Base-by-base conservation (phyloP, 2,113 vertebrate genomes). In the Enhydra lutris region DNA sequence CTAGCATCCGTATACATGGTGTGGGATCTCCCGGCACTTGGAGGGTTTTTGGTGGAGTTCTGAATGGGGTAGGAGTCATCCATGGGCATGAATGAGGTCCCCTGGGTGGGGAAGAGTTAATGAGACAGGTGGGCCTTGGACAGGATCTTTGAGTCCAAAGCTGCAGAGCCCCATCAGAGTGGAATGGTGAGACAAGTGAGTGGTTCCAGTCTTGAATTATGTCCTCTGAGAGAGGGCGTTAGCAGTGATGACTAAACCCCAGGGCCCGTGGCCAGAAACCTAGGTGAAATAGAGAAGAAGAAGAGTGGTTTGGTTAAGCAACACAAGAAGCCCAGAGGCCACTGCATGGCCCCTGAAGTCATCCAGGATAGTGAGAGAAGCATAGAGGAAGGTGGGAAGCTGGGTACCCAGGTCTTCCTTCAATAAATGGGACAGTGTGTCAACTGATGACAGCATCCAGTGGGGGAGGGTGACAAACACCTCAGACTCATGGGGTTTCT, bases 361-460 rank as follows among this genome's bases (percentile, higher is more conserved):
- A 15, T 24, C 21, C 67, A 31, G 42, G 23, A 69, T 29, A 12
- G 15, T 36, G 39, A 76, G 59, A 84, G 45, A 78, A 21, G 21
- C 57, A 29, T 36, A 61, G 47, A 61, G 21, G 24, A 36, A 82
- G 3, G 7, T 34, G 8, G 59, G 36, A 65, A 45, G 26, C 24
- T 87, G n/a, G 21, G 24, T 20, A 5, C 57, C 42, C 52, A 42
- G 29, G 88, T 89, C 88, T 94, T 74, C 74, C 23, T 63, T 50
- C 23, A 36, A 13, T 29, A 29, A n/a, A 31, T 39, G 14, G 7
- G 67, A 17, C 0, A 39, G 0, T 45, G 42, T 34, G 11, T 61
- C 18, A 61, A 50, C 0, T 0, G 6, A 45, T 50, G 14, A 55
- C 36, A 52, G 39, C 4, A 1, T 73, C 12, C 20, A 78, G 7